Base-by-base conservation (phyloP, 2,113 vertebrate species). In the Barbus barbus region DNA sequence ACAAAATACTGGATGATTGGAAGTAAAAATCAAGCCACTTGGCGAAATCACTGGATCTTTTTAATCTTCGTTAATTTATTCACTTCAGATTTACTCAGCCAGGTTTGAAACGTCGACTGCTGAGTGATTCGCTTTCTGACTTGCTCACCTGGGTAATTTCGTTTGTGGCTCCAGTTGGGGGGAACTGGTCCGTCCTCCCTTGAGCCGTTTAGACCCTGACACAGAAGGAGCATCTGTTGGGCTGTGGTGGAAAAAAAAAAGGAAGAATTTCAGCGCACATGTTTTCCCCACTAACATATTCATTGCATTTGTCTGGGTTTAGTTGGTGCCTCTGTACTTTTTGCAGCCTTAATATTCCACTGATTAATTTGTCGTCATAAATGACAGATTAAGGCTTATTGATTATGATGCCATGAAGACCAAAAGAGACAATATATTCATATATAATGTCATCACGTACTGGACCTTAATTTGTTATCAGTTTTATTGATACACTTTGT, bases 151-250 rank as follows among this genome's bases (percentile, higher is more conserved):
- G 90, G 90, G 85, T 93, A 93, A 91, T 83, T 89, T 79, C 89
- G 90, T 83, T 91, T 93, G 84, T 90, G 91, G 86, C 81, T 93
- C 92, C 92, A 93, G 44, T 87, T 73, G 63, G 84, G 26, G 33
- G 91, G 41, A 63, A 60, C 78, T 84, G 92, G 89, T 58, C 84
- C 79, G 2, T 91, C 89, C 86, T 92, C 92, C 71, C 90, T 90
- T 81, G 83, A 73, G 53, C 87, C 86, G 56, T 77, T 88, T 77
- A 78, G 85, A 71, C 91, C 90, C 56, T 87, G 92, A 84, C 90
- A 90, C 84, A 93, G 86, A 24, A 93, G 89, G 14, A 93, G 83
- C 91, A 93, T 90, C 82, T 93, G 91, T 75, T 94, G 91, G 75
- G 88, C 92, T 94, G 89, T 86, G 53, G 74, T 53, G 75, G 13